Evolutionary conservation across 2,888 invertebrate species (phyloP).

Genomic region (Drosophila leonis): DNA sequence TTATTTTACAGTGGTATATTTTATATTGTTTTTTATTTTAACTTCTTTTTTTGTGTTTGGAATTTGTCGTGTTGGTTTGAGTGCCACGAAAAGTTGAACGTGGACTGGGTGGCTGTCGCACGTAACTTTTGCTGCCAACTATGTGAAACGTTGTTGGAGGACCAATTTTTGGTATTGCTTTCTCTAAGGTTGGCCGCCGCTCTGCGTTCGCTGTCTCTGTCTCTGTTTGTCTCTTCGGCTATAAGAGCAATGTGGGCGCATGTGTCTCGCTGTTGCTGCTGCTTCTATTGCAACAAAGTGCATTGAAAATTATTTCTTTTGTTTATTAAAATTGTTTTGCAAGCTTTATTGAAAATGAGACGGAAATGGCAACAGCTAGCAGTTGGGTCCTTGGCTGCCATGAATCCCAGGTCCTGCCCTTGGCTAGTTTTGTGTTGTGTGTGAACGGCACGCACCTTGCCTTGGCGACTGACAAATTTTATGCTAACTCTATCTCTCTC

Average conservation of each 20-base stretch:
- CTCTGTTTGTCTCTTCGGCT: constrained; percentile 5
- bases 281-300: constrained; percentile 48
- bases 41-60: constrained; percentile 19
- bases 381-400: constrained; percentile 5
- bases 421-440: constrained; percentile 13
- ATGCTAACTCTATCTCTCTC: constrained; percentile 15
- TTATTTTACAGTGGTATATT: constrained; percentile 9
- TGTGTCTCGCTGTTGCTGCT: constrained; percentile 44
- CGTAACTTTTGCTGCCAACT: constrained; percentile 57
- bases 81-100: constrained; percentile 53
- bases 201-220: background rate
- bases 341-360: constrained; percentile 60
- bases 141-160: constrained; percentile 44
- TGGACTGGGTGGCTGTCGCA: constrained; percentile 28
- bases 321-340: constrained; percentile 65
- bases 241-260: constrained; percentile 49
- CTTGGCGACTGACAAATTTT: constrained; percentile 37
- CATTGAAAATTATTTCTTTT: constrained; percentile 66
- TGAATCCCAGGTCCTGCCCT: constrained; percentile 4
- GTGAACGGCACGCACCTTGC: constrained; percentile 40
- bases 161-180: constrained; percentile 50
- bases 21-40: constrained; percentile 26
- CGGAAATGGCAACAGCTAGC: constrained; percentile 25
- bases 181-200: constrained; percentile 7
- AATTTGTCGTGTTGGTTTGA: constrained; percentile 41